Evolutionary conservation across 2,797 vertebrate genomes (phyloP), one percentile per base, ranked within the genome.

Genomic region (Rhabdomys pumilio): DNA sequence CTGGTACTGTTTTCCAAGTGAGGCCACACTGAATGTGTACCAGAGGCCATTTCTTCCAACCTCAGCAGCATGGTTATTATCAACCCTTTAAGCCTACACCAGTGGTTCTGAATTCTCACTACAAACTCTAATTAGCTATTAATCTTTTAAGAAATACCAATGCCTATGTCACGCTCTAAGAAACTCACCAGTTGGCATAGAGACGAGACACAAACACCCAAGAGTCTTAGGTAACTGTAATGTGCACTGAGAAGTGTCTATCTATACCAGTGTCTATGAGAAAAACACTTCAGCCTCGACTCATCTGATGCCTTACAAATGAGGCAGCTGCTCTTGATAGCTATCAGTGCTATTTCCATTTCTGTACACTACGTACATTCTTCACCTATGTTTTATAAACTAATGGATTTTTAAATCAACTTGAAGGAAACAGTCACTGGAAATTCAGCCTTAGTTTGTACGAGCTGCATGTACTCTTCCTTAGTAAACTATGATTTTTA

Each of bases 131-230:
- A 47, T 90, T 86, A 57, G 50, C 19, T 41, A 47, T 24, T 50
- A 14, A 53, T 53, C 38, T 84, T 61, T 91, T 38, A 79, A 86
- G 86, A 96, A 84, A 55, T n/a, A 55, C 22, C 83, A 87, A 65
- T 59, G 67, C 55, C 76, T 47, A 53, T 13, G 22, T 24, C 38
- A 90, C 2, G 73, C 4, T 89, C 59, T 15, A 53, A 82, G 31
- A 91, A 31, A 83, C 47, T 72, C 22, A 34, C 22, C 8, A 83
- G 63, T 5, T 88, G 63, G 65, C 26, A 80, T 53, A 8, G 29
- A 92, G 31, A 90, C 4, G 6, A 22, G 55, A 24, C 29, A 57
- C n/a, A 47, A 82, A n/a, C 4, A 67, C 90, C 72, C 11, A 55
- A 59, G 47, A 44, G 65, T 89, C 50, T 76, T 57, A 41, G 59